A percentile compares a stretch with the other conserved stretches of the same genome.
These are phyloP conservation scores for Poecilia wingei DNA, from an alignment of 2,797 vertebrate genomes.

Conservation along the genomic window DNA sequence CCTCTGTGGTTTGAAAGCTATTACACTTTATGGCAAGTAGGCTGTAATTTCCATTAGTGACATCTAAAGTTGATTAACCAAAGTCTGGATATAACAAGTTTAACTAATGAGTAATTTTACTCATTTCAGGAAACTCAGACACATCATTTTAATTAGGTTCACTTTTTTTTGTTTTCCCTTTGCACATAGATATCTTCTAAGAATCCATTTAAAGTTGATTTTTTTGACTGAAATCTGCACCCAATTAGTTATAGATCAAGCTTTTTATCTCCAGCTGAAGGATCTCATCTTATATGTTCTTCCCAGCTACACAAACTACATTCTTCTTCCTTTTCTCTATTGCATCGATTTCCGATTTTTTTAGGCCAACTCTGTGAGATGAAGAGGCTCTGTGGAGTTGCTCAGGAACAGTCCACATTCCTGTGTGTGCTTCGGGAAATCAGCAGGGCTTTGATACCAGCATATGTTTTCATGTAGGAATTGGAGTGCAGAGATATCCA, in stretches of 20 bases:
- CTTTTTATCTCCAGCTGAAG: conserved; percentile 18
- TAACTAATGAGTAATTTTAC: not conserved
- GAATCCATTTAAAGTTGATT: not conserved
- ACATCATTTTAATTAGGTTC: not conserved
- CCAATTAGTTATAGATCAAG: not conserved
- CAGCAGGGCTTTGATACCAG: conserved; percentile 54
- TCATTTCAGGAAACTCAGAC: not conserved
- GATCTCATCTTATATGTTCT: conserved; percentile 25
- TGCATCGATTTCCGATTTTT: conserved; percentile 27
- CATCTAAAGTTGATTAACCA: not conserved
- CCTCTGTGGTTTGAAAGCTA: not conserved
- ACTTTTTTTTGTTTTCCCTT: not conserved
- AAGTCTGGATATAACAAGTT: not conserved
- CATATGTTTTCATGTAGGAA: conserved; percentile 66
- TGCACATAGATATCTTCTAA: not conserved
- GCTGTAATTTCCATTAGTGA: not conserved
- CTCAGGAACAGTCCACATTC: conserved; percentile 46
- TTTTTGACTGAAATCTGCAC: not conserved
- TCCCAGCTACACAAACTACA: conserved; percentile 7
- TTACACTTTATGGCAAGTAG: not conserved
- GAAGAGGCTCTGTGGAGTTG: conserved; percentile 2
- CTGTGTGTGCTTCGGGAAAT: conserved; percentile 39
- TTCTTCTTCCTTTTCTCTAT: conserved; percentile 26
- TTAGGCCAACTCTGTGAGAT: not conserved
- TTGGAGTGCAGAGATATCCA: conserved; percentile 45